These are phyloP conservation scores for Eidolon helvum DNA, from an alignment of 2,113 vertebrate species.

Conservation along the genomic window DNA sequence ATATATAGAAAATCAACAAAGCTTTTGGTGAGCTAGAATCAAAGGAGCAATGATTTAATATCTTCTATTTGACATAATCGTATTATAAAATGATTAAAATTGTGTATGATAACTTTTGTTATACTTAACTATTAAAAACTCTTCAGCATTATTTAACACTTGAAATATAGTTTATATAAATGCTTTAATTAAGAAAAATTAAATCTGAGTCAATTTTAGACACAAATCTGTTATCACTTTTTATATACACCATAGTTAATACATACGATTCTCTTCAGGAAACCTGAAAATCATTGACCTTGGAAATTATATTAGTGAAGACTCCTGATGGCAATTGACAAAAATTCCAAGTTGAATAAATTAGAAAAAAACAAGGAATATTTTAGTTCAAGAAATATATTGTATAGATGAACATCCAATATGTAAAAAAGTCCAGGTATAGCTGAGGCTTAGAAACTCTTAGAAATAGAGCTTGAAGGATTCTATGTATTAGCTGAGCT, in stretches of 20 bases:
- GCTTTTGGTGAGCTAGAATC: not conserved
- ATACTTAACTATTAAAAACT: not conserved
- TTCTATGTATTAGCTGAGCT: not conserved
- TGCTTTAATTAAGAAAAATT: not conserved
- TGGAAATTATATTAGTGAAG: not conserved
- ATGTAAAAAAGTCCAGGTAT: not conserved
- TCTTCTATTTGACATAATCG: not conserved
- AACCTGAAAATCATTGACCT: not conserved
- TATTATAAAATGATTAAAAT: not conserved
- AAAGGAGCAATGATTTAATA: constrained; percentile 31
- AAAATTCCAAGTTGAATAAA: not conserved
- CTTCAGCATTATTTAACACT: not conserved
- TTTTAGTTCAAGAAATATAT: constrained; percentile 11
- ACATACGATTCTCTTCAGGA: not conserved
- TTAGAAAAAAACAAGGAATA: not conserved
- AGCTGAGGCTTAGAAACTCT: not conserved
- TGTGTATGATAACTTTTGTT: not conserved
- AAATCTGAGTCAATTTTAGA: not conserved
- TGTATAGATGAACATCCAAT: not conserved
- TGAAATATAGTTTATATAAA: not conserved
- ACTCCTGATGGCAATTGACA: not conserved
- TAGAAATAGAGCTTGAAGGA: not conserved
- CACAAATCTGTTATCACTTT: not conserved
- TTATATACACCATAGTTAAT: not conserved
- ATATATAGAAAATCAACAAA: not conserved